These are phyloP conservation scores for Pogoniulus pusillus DNA, from an alignment of 2,797 vertebrate genomes.

Conservation along the genomic window DNA sequence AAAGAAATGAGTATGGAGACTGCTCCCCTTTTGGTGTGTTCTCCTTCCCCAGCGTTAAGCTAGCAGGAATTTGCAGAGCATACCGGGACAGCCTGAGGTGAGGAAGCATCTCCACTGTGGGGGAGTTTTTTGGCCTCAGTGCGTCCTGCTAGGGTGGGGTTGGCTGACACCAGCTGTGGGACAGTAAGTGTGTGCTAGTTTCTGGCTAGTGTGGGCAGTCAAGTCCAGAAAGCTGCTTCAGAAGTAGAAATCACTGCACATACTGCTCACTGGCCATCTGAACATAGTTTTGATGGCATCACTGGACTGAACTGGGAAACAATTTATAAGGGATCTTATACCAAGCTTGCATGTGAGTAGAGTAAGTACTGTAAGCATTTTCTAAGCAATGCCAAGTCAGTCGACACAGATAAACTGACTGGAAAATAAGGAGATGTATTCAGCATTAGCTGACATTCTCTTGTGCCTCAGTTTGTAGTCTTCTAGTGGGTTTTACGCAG, in stretches of 20 bases:
- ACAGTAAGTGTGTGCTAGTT: not conserved
- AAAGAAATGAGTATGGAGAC: not conserved
- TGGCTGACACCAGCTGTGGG: not conserved
- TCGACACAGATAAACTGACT: not conserved
- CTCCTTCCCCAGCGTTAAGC: not conserved
- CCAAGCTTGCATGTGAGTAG: not conserved
- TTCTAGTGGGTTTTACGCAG: not conserved
- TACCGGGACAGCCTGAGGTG: not conserved
- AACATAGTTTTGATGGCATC: not conserved
- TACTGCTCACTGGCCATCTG: not conserved
- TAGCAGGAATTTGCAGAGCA: not conserved
- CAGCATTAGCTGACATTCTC: not conserved
- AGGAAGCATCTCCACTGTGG: not conserved
- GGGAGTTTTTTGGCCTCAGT: not conserved
- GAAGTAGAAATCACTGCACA: not conserved
- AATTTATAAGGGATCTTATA: not conserved
- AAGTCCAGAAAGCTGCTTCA: not conserved
- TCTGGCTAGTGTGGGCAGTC: not conserved
- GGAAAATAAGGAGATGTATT: not conserved
- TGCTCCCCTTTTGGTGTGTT: not conserved
- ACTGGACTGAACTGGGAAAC: not conserved
- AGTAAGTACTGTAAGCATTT: not conserved
- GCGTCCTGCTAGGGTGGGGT: not conserved
- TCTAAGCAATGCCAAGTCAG: not conserved
- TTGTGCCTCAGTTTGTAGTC: not conserved